Evolutionary conservation across 1,140 invertebrate genomes (phyloP).

Genomic region (Caenorhabditis inopinata): DNA sequence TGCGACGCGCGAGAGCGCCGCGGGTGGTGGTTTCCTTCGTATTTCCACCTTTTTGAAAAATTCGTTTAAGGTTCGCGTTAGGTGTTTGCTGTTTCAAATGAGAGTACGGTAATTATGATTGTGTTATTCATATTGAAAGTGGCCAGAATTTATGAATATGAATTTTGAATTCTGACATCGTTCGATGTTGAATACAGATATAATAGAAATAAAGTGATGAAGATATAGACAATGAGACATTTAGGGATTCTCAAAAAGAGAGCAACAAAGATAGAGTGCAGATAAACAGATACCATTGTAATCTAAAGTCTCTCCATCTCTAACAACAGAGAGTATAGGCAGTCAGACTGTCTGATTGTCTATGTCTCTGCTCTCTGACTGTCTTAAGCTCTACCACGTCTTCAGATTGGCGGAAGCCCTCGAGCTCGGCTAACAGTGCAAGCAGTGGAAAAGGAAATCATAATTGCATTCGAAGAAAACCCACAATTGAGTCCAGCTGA

Average conservation of each 20-base stretch:
- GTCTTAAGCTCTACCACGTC: background rate
- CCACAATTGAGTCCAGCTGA: slow-evolving; percentile 48
- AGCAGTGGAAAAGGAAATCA: slow-evolving; percentile 55
- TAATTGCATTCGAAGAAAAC: slow-evolving; percentile 46
- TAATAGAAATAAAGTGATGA: too few relatives aligned
- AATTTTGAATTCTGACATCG: too few relatives aligned
- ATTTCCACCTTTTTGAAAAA: background rate
- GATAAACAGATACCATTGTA: too few relatives aligned
- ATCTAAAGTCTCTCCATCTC: too few relatives aligned
- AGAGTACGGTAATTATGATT: background rate
- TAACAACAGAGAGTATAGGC: too few relatives aligned
- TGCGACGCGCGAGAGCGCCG: background rate
- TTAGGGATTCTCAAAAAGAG: too few relatives aligned
- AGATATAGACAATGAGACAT: too few relatives aligned
- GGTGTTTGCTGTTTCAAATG: background rate
- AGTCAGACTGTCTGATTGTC: too few relatives aligned
- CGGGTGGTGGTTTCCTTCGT: too few relatives aligned
- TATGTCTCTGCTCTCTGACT: background rate
- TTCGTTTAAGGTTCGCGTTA: background rate
- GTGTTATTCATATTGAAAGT: background rate
- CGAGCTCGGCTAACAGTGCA: slow-evolving; percentile 55
- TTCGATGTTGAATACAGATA: too few relatives aligned
- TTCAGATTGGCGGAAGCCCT: slow-evolving; percentile 62
- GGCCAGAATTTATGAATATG: background rate
- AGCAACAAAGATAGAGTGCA: too few relatives aligned